These are phyloP conservation scores for Mastigias papua DNA, from an alignment of 30 jellyfish, hydroid and myxozoan species.

Conservation along the genomic window DNA sequence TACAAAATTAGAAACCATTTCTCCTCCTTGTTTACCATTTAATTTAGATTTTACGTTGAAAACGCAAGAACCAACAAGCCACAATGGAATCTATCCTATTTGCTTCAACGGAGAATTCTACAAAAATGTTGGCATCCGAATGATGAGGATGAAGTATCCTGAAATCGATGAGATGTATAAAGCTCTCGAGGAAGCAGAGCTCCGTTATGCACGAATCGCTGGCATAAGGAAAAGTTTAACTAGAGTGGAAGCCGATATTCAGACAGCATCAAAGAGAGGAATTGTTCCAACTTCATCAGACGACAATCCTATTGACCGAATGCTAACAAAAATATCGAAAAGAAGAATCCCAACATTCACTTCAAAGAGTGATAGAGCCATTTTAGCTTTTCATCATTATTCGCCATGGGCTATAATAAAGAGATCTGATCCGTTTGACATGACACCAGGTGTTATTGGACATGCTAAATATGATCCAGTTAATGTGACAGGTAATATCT, in stretches of 20 bases:
- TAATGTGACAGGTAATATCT: not conserved
- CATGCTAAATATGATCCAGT: not conserved
- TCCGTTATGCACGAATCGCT: constrained; percentile 7
- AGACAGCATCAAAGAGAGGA: constrained; percentile 3
- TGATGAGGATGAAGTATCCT: constrained; percentile 7
- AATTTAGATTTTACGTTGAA: constrained; percentile 13
- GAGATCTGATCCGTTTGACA: constrained; percentile 5
- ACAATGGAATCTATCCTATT: constrained; percentile 1
- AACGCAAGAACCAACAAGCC: not conserved
- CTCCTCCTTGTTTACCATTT: constrained; percentile 41
- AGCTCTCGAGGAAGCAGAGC: constrained; percentile 52
- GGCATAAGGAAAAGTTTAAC: constrained; percentile 9
- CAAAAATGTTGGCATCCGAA: constrained; percentile 26
- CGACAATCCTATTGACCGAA: not conserved
- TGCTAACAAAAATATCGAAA: not conserved
- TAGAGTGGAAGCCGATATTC: constrained; percentile 7
- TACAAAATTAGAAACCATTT: not conserved
- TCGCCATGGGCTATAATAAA: constrained; percentile 56
- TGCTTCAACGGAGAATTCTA: constrained; percentile 58
- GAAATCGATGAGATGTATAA: constrained; percentile 24
- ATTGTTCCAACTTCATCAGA: not conserved
- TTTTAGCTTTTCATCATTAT: constrained; percentile 28
- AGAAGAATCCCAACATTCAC: constrained; percentile 34
- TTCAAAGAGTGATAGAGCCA: constrained; percentile 8
- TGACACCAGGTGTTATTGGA: not conserved